phyloP scores from a whole-genome alignment of 2,113 vertebrate genomes.

The Rutilus rutilus region DNA sequence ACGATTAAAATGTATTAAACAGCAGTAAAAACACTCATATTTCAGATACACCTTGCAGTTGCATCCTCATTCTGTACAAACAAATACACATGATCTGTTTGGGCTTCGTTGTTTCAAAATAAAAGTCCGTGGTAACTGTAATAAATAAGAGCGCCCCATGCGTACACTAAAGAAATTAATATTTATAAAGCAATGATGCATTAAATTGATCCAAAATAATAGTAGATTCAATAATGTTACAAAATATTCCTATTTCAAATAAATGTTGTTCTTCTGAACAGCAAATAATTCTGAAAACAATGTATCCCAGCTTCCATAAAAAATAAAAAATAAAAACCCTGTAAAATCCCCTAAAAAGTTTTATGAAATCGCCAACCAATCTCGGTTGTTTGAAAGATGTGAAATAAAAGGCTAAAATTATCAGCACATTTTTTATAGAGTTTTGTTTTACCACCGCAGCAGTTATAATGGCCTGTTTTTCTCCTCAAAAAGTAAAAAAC shows the following conservation, averaged over 20 bases:
- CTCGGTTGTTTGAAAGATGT: not conserved
- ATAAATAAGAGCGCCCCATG: not conserved
- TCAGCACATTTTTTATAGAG: not conserved
- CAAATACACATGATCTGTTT: conserved; percentile 2
- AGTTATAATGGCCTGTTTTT: not conserved
- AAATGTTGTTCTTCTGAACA: not conserved
- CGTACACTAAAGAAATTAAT: not conserved
- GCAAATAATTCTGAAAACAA: not conserved
- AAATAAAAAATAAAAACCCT: not conserved
- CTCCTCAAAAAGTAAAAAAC: too few species aligned
- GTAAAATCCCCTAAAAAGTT: not conserved
- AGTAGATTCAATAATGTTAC: not conserved
- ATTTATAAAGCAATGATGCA: not conserved
- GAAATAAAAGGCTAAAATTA: not conserved
- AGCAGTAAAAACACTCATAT: not conserved
- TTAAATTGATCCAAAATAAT: not conserved
- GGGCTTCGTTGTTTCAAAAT: conserved; percentile 11
- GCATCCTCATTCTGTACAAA: not conserved
- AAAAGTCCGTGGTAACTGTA: not conserved
- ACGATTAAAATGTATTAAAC: not conserved
- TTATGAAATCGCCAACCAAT: not conserved
- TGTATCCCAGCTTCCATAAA: not conserved
- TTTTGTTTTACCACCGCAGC: not conserved
- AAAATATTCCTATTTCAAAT: not conserved
- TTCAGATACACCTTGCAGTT: not conserved